These are phyloP conservation scores for Thamnophis elegans DNA, from an alignment of 2,797 vertebrate species.

Conservation along the genomic window DNA sequence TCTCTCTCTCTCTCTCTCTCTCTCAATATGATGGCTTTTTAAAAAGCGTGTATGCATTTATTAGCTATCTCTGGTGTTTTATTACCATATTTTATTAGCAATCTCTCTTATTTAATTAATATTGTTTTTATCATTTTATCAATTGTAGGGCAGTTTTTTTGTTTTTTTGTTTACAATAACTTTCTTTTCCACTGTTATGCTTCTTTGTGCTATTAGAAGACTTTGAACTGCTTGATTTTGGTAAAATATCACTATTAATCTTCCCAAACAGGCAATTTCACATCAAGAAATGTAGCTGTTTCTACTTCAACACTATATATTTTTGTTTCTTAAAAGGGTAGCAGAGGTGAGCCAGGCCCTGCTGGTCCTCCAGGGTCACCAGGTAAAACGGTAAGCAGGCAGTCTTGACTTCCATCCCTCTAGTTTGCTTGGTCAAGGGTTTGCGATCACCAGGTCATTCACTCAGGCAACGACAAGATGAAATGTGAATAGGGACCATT, in stretches of 20 bases:
- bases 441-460: slow-evolving; percentile 8
- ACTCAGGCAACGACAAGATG: not conserved
- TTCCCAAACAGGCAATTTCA: slow-evolving; percentile 11
- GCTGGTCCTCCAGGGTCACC: slow-evolving; percentile 82
- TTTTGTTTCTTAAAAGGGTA: slow-evolving; percentile 76
- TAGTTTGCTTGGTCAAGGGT: slow-evolving; percentile 27
- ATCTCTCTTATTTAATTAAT: not conserved
- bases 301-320: slow-evolving; percentile 31
- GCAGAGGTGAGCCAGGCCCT: slow-evolving; percentile 81
- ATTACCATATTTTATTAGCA: not conserved
- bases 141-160: not conserved
- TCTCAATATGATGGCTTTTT: too few species aligned
- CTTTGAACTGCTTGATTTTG: not conserved
- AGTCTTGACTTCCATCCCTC: not conserved
- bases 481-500: not conserved
- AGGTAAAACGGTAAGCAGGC: slow-evolving; percentile 85
- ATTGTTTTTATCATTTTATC: not conserved
- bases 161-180: not conserved
- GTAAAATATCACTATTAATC: not conserved
- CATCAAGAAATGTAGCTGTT: not conserved
- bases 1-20: too few species aligned
- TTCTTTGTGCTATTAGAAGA: not conserved
- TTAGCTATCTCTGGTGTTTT: not conserved
- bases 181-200: not conserved
- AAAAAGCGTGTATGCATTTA: too few species aligned